These are phyloP conservation scores for Yponomeuta cagnagella DNA, from an alignment of 2,888 invertebrate genomes.

Conservation along the genomic window DNA sequence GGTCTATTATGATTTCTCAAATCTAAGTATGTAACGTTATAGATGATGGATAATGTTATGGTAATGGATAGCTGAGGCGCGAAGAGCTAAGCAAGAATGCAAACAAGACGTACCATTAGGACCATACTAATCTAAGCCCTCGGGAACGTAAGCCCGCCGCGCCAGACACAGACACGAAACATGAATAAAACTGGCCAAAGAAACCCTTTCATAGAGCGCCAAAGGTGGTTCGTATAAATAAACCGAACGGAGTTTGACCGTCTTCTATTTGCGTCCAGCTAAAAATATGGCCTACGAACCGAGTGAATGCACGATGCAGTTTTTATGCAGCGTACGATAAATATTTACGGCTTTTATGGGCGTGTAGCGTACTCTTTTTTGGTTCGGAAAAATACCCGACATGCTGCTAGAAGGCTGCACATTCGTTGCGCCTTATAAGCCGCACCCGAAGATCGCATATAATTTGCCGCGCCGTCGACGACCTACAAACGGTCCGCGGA, in stretches of 20 bases:
- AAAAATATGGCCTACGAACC: slow-evolving; percentile 52
- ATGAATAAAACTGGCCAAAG: slow-evolving; percentile 18
- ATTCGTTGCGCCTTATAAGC: background rate
- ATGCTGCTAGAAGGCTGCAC: background rate
- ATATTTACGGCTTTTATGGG: slow-evolving; percentile 26
- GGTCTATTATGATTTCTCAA: too few relatives aligned
- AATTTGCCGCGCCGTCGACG: background rate
- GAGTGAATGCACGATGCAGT: slow-evolving; percentile 39
- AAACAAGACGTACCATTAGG: background rate
- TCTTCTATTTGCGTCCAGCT: slow-evolving; percentile 32
- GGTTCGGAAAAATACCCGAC: background rate
- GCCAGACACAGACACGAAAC: background rate
- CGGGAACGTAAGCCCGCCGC: background rate
- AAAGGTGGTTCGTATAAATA: slow-evolving; percentile 7
- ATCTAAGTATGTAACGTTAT: too few relatives aligned
- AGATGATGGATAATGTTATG: too few relatives aligned
- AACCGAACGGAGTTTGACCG: slow-evolving; percentile 2
- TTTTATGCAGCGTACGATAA: slow-evolving; percentile 58
- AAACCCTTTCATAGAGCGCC: slow-evolving; percentile 4
- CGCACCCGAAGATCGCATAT: background rate
- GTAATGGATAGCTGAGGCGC: background rate
- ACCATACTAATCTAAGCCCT: background rate
- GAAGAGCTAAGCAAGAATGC: background rate
- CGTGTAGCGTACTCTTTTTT: background rate
- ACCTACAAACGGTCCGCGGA: background rate